Base-by-base conservation (phyloP, 1,140 invertebrate genomes). In the Whitmania pigra region DNA sequence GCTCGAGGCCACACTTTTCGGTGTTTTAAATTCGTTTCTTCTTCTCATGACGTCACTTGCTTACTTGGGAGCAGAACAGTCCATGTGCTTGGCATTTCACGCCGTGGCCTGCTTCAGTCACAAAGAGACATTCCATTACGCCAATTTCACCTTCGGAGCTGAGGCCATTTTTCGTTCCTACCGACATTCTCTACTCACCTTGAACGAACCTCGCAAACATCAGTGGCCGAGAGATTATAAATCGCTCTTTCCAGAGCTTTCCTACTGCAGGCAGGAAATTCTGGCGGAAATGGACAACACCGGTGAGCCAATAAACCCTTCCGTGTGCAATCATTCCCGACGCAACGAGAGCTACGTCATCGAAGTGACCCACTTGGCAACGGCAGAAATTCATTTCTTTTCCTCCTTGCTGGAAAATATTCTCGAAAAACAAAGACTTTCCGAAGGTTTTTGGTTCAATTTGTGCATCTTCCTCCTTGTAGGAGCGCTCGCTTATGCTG, bases 11-110 rank as follows among this genome's bases (percentile, higher is more conserved):
- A n/a, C 40, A 43, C 22, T 72, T 55, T 57, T 49, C 31, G 63
- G 73, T 49, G 54, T 73, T 29, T 40, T 71, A 40, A 25, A 68
- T 20, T 70, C 73, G 6, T 74, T 66, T 71, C 53, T 36, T 49
- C 72, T 72, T 36, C 73, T 74, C 40, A 74, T 74, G 73, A 49
- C 53, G 20, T 63, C 72, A 20, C 40, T 74, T 22, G 60, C 55
- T 43, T 74, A 74, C 70, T 53, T 74, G 73, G 73, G 73, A 40
- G 73, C 73, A 20, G 73, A 74, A 60, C 73, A 74, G 73, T 63
- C 73, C n/a, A 27, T 74, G 70, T 74, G 73, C 31, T 36, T 36
- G 18, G 70, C 67, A 27, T 74, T 72, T 66, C 70, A 74, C 53
- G 66, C 73, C 13, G 53, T 74, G 31, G 63, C 72, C 29, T 74